These are phyloP conservation scores for Aradus depressus DNA, from an alignment of 2,888 invertebrate species.

Conservation along the genomic window DNA sequence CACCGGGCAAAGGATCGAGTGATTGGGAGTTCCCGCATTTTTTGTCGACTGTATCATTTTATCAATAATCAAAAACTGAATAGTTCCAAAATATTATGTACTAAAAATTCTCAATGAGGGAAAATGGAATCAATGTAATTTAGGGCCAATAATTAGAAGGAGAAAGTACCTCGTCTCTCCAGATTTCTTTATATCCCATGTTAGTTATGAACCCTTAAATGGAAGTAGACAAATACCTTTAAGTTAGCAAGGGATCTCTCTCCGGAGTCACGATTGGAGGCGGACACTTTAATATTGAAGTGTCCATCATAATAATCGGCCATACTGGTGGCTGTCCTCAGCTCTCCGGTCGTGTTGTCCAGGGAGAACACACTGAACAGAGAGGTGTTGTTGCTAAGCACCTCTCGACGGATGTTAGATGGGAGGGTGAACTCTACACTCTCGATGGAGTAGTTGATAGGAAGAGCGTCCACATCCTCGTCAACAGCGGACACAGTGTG, in stretches of 20 bases:
- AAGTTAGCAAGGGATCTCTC: conserved; percentile 35
- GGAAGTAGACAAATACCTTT: too few relatives aligned
- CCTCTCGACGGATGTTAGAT: conserved; percentile 10
- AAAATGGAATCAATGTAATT: too few relatives aligned
- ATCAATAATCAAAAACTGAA: too few relatives aligned
- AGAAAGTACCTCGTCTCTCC: too few relatives aligned
- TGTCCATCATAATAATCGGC: conserved; percentile 54
- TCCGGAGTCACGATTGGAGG: conserved; percentile 32
- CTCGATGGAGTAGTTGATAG: conserved; percentile 51
- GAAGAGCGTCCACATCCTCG: conserved; percentile 52
- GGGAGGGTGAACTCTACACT: conserved; percentile 34
- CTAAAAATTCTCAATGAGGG: too few relatives aligned
- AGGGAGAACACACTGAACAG: conserved; percentile 44
- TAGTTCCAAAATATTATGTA: too few relatives aligned
- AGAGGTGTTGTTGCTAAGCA: conserved; percentile 13
- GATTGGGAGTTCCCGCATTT: too few relatives aligned
- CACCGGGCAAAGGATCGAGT: too few relatives aligned
- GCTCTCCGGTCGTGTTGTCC: conserved; percentile 56
- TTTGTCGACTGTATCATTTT: too few relatives aligned
- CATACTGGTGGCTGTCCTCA: conserved; percentile 55
- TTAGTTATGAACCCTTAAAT: too few relatives aligned
- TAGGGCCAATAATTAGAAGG: too few relatives aligned
- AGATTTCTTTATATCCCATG: too few relatives aligned
- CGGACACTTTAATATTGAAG: conserved; percentile 40
- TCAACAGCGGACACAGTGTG: conserved; percentile 56